Evolutionary conservation across 2,113 vertebrate genomes (phyloP).

Genomic region (Anolis carolinensis): DNA sequence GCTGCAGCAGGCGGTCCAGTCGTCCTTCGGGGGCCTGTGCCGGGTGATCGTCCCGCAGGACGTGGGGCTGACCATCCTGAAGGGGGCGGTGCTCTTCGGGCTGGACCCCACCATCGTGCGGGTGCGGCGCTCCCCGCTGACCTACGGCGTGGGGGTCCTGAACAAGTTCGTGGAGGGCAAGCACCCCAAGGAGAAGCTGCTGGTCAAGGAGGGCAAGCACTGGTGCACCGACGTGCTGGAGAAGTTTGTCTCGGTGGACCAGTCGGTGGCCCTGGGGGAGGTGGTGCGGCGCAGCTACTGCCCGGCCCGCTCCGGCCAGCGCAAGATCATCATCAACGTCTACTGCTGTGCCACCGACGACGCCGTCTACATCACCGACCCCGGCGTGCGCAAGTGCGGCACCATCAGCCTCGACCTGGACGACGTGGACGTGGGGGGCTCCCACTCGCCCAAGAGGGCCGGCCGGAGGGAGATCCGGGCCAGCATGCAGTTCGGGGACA

Average conservation of each 20-base stretch:
- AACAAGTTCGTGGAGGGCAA: constrained; percentile 91
- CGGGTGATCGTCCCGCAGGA: constrained; percentile 94
- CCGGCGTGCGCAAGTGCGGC: constrained; percentile 90
- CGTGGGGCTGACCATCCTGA: constrained; percentile 93
- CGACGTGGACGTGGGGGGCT: constrained; percentile 30
- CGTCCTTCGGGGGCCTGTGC: constrained; percentile 79
- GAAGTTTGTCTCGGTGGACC: constrained; percentile 91
- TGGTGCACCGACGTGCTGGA: constrained; percentile 98
- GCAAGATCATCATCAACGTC: constrained; percentile 94
- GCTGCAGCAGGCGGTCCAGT: constrained; percentile 88
- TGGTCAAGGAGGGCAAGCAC: constrained; percentile 91
- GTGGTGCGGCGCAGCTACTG: constrained; percentile 93
- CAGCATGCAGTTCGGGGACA: constrained; percentile 97
- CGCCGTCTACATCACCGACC: constrained; percentile 90
- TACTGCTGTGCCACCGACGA: constrained; percentile 89
- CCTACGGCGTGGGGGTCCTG: constrained; percentile 92
- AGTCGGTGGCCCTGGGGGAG: constrained; percentile 92
- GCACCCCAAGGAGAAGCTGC: constrained; percentile 89
- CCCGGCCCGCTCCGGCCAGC: constrained; percentile 86
- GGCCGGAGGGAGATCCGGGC: constrained; percentile 88
- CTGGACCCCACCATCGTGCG: constrained; percentile 92
- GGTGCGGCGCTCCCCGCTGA: constrained; percentile 90
- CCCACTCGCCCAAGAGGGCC: not conserved
- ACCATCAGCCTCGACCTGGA: constrained; percentile 90
- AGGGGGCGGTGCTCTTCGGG: constrained; percentile 94